These are phyloP conservation scores for Metopia argyrocephala DNA, from an alignment of 2,888 invertebrate species.

Conservation along the genomic window DNA sequence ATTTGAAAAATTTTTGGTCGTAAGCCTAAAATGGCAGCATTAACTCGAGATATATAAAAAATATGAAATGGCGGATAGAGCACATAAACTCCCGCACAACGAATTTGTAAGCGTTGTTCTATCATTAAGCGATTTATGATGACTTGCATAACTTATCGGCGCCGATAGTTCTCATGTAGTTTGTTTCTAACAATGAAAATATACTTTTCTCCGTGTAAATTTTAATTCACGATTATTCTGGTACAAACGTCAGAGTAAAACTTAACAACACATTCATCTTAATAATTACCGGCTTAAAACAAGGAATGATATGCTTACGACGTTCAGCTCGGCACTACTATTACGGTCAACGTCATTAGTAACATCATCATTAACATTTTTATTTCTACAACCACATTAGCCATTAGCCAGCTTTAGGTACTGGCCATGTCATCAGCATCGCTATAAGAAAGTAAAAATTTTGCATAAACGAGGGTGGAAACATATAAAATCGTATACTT, in stretches of 20 bases:
- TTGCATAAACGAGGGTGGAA: conserved; percentile 46
- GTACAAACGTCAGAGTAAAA: not conserved
- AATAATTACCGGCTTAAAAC: conserved; percentile 45
- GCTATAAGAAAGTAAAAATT: conserved; percentile 2
- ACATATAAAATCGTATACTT: not conserved
- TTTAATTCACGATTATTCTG: not conserved
- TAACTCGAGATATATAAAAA: too few species aligned
- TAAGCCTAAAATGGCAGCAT: too few species aligned
- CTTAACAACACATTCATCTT: conserved; percentile 31
- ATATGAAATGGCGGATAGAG: too few species aligned
- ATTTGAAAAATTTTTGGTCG: too few species aligned
- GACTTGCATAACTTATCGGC: too few species aligned
- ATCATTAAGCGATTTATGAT: too few species aligned
- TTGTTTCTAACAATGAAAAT: too few species aligned
- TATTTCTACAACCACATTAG: not conserved
- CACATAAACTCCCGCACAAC: too few species aligned
- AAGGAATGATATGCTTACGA: conserved; percentile 34
- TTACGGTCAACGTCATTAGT: conserved; percentile 4
- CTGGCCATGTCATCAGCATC: not conserved
- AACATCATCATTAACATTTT: not conserved
- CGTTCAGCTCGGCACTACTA: not conserved
- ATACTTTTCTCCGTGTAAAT: not conserved
- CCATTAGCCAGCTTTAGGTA: too few species aligned
- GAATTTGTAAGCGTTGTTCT: too few species aligned
- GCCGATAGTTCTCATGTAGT: too few species aligned